Base-by-base conservation (phyloP, 2,113 vertebrate species). In the Ptychochromis oligacanthus region DNA sequence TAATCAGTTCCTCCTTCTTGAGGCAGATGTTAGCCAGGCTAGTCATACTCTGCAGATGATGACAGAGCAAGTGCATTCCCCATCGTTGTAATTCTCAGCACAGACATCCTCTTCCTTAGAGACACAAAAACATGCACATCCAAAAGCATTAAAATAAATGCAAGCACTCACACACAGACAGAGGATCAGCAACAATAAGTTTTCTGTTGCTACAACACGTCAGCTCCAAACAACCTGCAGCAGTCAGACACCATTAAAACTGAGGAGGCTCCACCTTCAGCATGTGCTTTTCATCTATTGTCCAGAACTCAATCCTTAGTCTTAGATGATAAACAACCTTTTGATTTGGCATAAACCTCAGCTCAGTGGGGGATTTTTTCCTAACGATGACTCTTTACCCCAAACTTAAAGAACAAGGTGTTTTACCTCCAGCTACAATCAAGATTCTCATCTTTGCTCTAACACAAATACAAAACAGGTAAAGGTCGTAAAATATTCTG, bases 201-300 rank as follows among this genome's bases (percentile, higher is more conserved):
- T 76, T 43, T 31, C 79, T 59, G 87, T 91, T 92, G 85, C 83
- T 90, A 87, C 83, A 92, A 85, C 87, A 82, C 85, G 83, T 88
- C 83, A 89, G 88, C 83, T 88, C 76, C 79, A 77, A 90, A 90
- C 78, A 90, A 90, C 86, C 88, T 80, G 85, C 85, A 81, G 40
- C 77, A 79, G 84, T 82, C 84, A 86, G 80, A 83, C 67, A 62
- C 80, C 75, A 80, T 88, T 90, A 86, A 89, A 82, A 57, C 24
- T 18, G 38, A 88, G 31, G 54, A 79, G 86, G 49, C 75, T 75
- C 89, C 82, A 60, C 61, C 78, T 77, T 82, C 80, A 72, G 80
- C 94, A 92, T 92, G 90, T 93, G 91, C 80, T 94, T 90, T 79
- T 67, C 81, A 92, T 94, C 81, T 79, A 40, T 80, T 86, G 67